Percentiles rank a stretch among this genome's conserved stretches.
Evolutionary conservation across 2,797 vertebrate genomes (phyloP).

Genomic region (Lepilemur ruficaudatus): DNA sequence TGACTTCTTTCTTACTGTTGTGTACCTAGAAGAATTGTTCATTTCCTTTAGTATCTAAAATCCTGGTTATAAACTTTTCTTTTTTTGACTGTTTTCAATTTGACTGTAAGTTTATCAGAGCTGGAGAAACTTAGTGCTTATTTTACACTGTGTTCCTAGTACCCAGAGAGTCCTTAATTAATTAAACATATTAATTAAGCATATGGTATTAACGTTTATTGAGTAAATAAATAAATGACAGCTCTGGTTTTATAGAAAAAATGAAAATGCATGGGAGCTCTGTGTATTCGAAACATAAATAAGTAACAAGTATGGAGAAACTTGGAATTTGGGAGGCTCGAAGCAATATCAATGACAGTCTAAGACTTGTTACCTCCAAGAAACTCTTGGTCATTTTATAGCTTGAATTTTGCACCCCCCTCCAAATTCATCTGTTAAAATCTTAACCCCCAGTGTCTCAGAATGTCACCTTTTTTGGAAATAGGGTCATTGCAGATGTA

Average conservation of each 20-base stretch:
- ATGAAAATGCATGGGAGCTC: background rate
- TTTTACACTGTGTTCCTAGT: background rate
- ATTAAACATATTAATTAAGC: no score
- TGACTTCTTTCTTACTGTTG: background rate
- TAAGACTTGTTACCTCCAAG: background rate
- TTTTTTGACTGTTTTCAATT: slow-evolving; percentile 1
- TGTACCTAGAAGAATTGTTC: background rate
- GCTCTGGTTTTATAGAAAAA: background rate
- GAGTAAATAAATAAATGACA: background rate
- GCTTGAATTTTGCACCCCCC: background rate
- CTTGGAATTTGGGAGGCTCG: background rate
- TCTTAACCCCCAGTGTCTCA: background rate
- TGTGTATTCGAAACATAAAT: background rate
- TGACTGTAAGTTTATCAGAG: background rate
- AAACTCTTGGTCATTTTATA: background rate
- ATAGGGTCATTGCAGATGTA: background rate
- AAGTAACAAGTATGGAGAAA: background rate
- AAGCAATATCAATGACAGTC: slow-evolving; percentile 3
- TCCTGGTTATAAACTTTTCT: background rate
- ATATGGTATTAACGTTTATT: background rate
- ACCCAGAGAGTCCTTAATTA: background rate
- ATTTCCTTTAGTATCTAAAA: slow-evolving; percentile 5
- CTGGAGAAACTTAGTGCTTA: background rate
- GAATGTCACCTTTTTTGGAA: background rate
- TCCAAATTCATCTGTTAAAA: background rate